Evolutionary conservation across 1,140 invertebrate species (phyloP), one percentile per base, ranked within the genome.

Genomic region (Brachionus rubens): DNA sequence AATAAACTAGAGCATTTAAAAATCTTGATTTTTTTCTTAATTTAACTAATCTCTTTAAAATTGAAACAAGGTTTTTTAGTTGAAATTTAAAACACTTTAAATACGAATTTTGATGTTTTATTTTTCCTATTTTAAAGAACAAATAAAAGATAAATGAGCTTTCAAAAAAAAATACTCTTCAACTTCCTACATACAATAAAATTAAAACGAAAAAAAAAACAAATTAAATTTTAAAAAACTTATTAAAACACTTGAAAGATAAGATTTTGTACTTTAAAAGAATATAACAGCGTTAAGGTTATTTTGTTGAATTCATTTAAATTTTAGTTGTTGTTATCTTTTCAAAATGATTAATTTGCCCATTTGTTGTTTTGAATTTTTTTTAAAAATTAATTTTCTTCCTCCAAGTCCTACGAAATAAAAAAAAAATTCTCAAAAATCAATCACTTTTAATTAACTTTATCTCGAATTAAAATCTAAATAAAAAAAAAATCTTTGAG

Each of bases 341-440:
- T 36, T 30, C 12, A 41, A 59, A 59, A 36, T 59, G 54, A 59
- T 59, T 59, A 59, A 36, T 59, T 59, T 16, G 54, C n/a, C 54
- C 54, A 59, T 59, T 59, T 59, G 54, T 59, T 59, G 33, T 36
- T 36, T 16, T 59, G 16, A 16, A 30, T 59, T 59, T 33, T 33
- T 59, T 59, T 59, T 59, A 12, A 59, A 59, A 59, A 33, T 56
- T 56, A 30, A 56, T 56, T 56, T 28, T 14, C 28, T 54, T 9
- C n/a, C n/a, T n/a, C n/a, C n/a, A n/a, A n/a, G n/a, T n/a, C n/a
- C n/a, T n/a, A n/a, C n/a, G n/a, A n/a, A n/a, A n/a, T n/a, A n/a
- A n/a, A n/a, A n/a, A n/a, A 30, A 56, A 56, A 30, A 56, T 14
- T 5, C 9, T 5, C 9, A 36, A 36, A 36, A 36, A 36, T 5